Evolutionary conservation across 2,113 vertebrate species (phyloP).

Genomic region (Zootoca vivipara): DNA sequence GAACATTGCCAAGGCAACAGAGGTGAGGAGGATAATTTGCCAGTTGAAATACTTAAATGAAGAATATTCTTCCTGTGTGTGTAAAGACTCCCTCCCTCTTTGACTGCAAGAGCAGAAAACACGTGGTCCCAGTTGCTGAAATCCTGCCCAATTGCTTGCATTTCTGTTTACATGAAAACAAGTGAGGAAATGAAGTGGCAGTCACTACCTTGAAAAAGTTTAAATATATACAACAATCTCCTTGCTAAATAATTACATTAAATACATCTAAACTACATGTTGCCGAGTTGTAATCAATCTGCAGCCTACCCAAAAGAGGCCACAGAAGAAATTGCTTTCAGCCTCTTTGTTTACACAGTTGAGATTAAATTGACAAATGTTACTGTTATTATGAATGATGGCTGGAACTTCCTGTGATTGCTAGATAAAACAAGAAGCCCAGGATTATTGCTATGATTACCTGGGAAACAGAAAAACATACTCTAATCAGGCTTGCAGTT

Average conservation of each 20-base stretch:
- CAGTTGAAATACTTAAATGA: not conserved
- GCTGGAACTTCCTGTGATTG: constrained; percentile 17
- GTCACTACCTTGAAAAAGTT: not conserved
- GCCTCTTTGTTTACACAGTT: constrained; percentile 19
- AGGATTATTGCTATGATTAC: constrained; percentile 24
- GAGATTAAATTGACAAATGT: constrained; percentile 42
- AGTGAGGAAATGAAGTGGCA: not conserved
- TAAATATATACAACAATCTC: constrained; percentile 6
- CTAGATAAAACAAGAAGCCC: constrained; percentile 15
- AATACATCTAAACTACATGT: not conserved
- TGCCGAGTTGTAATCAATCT: constrained; percentile 9
- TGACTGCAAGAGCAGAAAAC: not conserved
- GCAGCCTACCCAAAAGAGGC: not conserved
- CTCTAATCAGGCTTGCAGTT: constrained; percentile 9
- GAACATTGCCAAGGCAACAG: not conserved
- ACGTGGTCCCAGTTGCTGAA: not conserved
- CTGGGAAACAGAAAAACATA: constrained; percentile 11
- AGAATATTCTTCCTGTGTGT: not conserved
- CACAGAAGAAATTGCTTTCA: constrained; percentile 21
- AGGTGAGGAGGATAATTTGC: not conserved
- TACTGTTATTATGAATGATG: constrained; percentile 35
- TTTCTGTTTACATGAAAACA: constrained; percentile 2
- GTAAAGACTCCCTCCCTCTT: too few relatives aligned
- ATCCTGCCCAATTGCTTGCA: not conserved
- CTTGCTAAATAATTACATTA: not conserved